Evolutionary conservation across 2,797 vertebrate species (phyloP).

Genomic region (Acanthurus lineatus): DNA sequence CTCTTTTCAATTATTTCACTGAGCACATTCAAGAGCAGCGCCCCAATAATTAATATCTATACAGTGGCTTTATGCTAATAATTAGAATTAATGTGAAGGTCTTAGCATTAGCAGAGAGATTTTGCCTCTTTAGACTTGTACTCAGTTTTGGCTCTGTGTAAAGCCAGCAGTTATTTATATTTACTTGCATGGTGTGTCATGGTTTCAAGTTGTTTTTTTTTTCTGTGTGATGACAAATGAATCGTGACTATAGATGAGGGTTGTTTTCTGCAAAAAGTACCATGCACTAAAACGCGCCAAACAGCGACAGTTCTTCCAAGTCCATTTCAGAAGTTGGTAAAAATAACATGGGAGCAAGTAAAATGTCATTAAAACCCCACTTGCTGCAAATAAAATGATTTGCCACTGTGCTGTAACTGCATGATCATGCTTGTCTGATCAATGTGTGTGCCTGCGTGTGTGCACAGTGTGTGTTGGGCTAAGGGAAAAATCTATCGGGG

Average conservation of each 20-base stretch:
- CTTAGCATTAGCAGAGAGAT: slow-evolving; percentile 21
- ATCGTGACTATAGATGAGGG: slow-evolving; percentile 7
- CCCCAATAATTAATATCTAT: slow-evolving; percentile 60
- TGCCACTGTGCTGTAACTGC: slow-evolving; percentile 67
- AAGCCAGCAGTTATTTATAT: slow-evolving; percentile 9
- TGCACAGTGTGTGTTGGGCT: slow-evolving; percentile 37
- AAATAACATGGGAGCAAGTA: slow-evolving; percentile 66
- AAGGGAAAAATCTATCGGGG: slow-evolving; percentile 44
- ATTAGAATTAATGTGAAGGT: slow-evolving; percentile 53
- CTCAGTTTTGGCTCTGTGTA: slow-evolving; percentile 8
- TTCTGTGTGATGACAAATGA: background rate
- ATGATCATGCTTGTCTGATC: slow-evolving; percentile 76
- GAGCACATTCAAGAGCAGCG: slow-evolving; percentile 56
- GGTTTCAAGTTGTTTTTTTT: slow-evolving; percentile 6
- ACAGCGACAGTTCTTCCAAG: slow-evolving; percentile 34
- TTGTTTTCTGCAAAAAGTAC: slow-evolving; percentile 10
- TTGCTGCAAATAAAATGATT: slow-evolving; percentile 71
- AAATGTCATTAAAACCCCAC: slow-evolving; percentile 69
- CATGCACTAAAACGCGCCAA: slow-evolving; percentile 4
- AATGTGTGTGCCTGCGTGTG: slow-evolving; percentile 35
- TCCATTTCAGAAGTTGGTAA: slow-evolving; percentile 64
- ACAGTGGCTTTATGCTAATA: slow-evolving; percentile 50
- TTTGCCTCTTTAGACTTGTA: slow-evolving; percentile 8
- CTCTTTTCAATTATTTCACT: slow-evolving; percentile 69
- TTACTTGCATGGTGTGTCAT: background rate